Conservation (phyloP, 2,888 invertebrate genomes). For the Tetrapedia diversipes region DNA sequence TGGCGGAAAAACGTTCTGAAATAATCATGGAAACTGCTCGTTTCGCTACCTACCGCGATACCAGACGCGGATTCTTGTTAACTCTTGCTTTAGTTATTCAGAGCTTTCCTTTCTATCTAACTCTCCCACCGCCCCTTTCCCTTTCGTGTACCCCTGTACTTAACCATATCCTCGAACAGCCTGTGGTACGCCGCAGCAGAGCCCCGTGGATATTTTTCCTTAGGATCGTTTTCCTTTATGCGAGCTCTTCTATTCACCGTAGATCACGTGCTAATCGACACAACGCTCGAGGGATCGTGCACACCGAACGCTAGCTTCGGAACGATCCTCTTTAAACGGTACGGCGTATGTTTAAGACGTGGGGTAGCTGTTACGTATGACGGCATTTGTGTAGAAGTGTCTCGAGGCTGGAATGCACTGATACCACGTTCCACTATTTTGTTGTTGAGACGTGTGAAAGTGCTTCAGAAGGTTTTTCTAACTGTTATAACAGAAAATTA, state of each 20-base stretch:
- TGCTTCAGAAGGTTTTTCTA: too few species aligned
- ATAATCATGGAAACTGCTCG: slow-evolving; percentile 32
- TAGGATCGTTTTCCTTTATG: slow-evolving; percentile 44
- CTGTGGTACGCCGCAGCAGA: slow-evolving; percentile 2
- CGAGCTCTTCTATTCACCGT: slow-evolving; percentile 30
- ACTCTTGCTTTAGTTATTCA: slow-evolving; percentile 43
- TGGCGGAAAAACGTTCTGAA: slow-evolving; percentile 8
- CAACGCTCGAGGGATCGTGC: slow-evolving; percentile 20
- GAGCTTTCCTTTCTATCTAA: neutral
- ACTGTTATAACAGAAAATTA: too few species aligned
- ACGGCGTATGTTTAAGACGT: slow-evolving; percentile 30
- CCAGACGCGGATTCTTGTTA: slow-evolving; percentile 41
- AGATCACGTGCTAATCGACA: slow-evolving; percentile 49
- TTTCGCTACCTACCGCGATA: slow-evolving; percentile 16
- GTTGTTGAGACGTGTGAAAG: too few species aligned
- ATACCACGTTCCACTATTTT: too few species aligned
- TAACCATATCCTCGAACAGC: slow-evolving; percentile 29
- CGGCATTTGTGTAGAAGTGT: neutral
- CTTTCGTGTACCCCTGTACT: neutral
- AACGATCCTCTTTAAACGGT: slow-evolving; percentile 45
- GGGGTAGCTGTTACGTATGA: slow-evolving; percentile 18
- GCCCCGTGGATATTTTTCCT: slow-evolving; percentile 31
- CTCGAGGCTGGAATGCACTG: too few species aligned
- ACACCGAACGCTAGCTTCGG: slow-evolving; percentile 4
- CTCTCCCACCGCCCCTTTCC: neutral